Evolutionary conservation across 2,113 vertebrate species (phyloP).

Genomic region (Larimichthys crocea): DNA sequence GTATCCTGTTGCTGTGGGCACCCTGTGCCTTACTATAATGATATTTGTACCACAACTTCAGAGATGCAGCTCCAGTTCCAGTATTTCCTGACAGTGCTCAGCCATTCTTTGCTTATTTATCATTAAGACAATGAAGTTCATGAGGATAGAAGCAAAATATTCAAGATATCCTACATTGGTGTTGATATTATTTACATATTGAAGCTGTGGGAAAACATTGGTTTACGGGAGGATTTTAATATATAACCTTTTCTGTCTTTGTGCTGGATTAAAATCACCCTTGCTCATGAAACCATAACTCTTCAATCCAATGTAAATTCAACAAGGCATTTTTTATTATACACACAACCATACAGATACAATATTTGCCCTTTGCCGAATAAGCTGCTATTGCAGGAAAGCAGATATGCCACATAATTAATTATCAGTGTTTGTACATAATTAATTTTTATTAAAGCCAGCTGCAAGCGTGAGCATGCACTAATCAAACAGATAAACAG

Average conservation of each 20-base stretch:
- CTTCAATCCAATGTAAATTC: slow-evolving; percentile 49
- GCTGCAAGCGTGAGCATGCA: slow-evolving; percentile 66
- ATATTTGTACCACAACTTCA: background rate
- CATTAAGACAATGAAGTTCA: background rate
- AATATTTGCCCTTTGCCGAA: slow-evolving; percentile 66
- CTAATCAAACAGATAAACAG: slow-evolving; percentile 72
- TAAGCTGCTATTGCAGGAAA: slow-evolving; percentile 56
- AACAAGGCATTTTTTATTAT: slow-evolving; percentile 54
- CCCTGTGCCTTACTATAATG: background rate
- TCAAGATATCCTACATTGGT: background rate
- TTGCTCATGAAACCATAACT: slow-evolving; percentile 13
- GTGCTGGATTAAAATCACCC: background rate
- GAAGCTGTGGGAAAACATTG: background rate
- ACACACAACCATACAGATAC: slow-evolving; percentile 41
- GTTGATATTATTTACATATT: background rate
- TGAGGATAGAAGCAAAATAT: background rate
- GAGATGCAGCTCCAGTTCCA: background rate
- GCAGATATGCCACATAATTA: slow-evolving; percentile 76
- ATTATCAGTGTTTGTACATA: slow-evolving; percentile 81
- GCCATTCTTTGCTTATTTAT: background rate
- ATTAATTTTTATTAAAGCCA: slow-evolving; percentile 82
- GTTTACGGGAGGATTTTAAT: background rate
- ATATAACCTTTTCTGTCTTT: background rate
- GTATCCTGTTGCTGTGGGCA: background rate
- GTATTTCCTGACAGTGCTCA: background rate